Conservation (phyloP, 1,140 invertebrate genomes). For the Dreissena polymorpha region DNA sequence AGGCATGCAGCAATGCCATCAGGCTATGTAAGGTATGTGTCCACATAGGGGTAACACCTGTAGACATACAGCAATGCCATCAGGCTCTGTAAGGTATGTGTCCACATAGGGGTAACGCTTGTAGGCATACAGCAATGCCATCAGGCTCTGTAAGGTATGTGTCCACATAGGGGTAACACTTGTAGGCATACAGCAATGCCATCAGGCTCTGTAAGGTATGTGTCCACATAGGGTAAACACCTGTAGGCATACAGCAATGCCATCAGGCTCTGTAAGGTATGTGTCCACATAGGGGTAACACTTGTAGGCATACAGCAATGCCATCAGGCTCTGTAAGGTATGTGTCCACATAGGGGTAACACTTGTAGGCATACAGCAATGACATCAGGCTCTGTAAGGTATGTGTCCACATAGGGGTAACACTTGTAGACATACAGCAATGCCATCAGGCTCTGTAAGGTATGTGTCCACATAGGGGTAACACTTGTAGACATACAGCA, state of each 20-base stretch:
- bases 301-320: slow-evolving; percentile 93
- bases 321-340: slow-evolving; percentile 93
- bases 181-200: slow-evolving; percentile 93
- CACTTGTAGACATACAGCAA: slow-evolving; percentile 92
- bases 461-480: slow-evolving; percentile 62
- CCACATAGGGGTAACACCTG: no score
- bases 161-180: background rate
- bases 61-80: slow-evolving; percentile 94
- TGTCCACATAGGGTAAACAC: background rate
- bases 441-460: slow-evolving; percentile 94
- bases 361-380: slow-evolving; percentile 92
- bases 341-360: background rate
- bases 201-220: slow-evolving; percentile 91
- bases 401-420: background rate
- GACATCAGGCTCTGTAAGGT: slow-evolving; percentile 94
- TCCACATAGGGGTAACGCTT: no score
- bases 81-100: slow-evolving; percentile 88
- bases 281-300: background rate
- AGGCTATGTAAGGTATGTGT: slow-evolving; percentile 88
- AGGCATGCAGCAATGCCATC: slow-evolving; percentile 93
- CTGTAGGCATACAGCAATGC: slow-evolving; percentile 94
- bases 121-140: slow-evolving; percentile 93
- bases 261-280: slow-evolving; percentile 91
- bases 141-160: slow-evolving; percentile 90
- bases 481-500: slow-evolving; percentile 89